A percentile compares a stretch with the other conserved stretches of the same genome.
phyloP scores from a whole-genome alignment of 2,797 vertebrate species.

The Buphagus erythrorhynchus region DNA sequence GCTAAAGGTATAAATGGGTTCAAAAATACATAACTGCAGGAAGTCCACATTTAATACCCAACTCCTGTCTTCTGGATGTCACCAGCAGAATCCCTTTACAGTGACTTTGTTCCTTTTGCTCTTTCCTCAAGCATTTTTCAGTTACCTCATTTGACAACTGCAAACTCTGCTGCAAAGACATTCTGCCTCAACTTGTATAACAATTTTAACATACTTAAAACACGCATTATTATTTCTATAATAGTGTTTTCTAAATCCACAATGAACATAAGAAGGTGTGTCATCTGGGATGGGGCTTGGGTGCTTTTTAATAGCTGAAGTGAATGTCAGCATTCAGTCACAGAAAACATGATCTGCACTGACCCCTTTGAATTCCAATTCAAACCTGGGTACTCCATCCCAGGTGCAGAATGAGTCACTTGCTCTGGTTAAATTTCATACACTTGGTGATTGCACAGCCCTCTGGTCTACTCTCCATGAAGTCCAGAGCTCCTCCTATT shows the following conservation, averaged over 20 bases:
- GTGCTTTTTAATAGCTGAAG: background rate
- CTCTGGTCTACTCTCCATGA: background rate
- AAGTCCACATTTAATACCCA: background rate
- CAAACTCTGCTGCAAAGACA: background rate
- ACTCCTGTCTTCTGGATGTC: background rate
- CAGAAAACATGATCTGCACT: background rate
- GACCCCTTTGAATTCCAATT: background rate
- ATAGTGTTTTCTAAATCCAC: background rate
- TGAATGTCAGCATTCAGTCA: background rate
- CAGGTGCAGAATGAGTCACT: background rate
- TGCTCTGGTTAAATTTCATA: background rate
- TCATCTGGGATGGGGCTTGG: background rate
- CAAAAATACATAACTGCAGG: background rate
- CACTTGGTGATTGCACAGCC: fast-evolving
- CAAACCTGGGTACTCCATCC: background rate
- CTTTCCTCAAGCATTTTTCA: background rate
- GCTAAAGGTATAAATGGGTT: background rate
- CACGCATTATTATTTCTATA: background rate
- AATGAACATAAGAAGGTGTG: background rate
- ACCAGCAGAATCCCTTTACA: background rate
- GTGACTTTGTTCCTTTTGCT: background rate
- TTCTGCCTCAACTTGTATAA: background rate
- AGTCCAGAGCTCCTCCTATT: background rate
- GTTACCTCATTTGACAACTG: background rate
- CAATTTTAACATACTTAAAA: background rate